Conservation (phyloP, 2,888 invertebrate species). For the Cephonodes hylas region DNA sequence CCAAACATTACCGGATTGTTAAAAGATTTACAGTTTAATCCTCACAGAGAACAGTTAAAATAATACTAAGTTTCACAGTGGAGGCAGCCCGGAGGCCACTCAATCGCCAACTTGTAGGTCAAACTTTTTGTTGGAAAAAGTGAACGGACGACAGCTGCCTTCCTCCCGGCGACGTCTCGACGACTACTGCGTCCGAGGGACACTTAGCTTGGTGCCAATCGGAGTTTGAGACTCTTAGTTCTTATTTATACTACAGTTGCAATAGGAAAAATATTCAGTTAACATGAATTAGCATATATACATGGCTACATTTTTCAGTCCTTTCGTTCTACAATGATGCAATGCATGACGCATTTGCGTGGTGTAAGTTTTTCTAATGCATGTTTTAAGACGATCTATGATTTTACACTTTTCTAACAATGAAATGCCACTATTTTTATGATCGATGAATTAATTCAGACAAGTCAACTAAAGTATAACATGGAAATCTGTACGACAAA, state of each 20-base stretch:
- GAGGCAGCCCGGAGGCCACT: slow-evolving; percentile 18
- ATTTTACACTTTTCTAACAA: no score
- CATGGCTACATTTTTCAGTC: no score
- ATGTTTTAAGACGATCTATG: no score
- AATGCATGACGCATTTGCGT: no score
- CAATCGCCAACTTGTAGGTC: slow-evolving; percentile 48
- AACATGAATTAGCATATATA: no score
- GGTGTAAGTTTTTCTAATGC: no score
- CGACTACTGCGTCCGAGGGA: slow-evolving; percentile 38
- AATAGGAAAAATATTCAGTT: no score
- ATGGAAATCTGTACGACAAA: not conserved
- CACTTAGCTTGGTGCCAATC: slow-evolving; percentile 12
- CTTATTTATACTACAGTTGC: not conserved
- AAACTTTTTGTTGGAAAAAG: slow-evolving; percentile 44
- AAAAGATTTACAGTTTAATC: not conserved
- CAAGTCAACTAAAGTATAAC: not conserved
- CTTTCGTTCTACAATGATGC: no score
- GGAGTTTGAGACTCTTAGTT: no score
- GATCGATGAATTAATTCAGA: no score
- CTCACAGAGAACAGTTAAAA: not conserved
- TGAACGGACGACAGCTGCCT: slow-evolving; percentile 1
- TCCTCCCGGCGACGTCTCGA: slow-evolving; percentile 35
- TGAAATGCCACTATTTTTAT: no score
- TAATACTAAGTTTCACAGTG: slow-evolving; percentile 3
- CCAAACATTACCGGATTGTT: not conserved